These are phyloP conservation scores for Centropristis striata DNA, from an alignment of 2,113 vertebrate species.

Conservation along the genomic window DNA sequence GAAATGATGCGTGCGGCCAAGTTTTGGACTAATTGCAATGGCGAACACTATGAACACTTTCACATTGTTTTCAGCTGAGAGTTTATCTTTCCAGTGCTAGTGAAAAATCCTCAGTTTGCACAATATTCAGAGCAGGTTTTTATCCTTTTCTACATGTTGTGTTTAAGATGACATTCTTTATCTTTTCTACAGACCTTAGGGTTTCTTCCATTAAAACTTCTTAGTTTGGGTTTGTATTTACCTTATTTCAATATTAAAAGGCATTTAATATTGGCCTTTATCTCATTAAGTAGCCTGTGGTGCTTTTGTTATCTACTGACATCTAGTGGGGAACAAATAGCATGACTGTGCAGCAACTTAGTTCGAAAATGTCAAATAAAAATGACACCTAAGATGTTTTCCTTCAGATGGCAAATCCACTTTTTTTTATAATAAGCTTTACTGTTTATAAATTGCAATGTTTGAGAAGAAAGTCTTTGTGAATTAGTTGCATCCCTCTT, in stretches of 20 bases:
- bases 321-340: slow-evolving; percentile 7
- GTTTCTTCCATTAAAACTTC: neutral
- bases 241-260: neutral
- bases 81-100: too few species aligned
- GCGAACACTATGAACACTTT: neutral
- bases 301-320: neutral
- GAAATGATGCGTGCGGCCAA: too few species aligned
- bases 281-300: neutral
- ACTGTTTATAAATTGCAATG: neutral
- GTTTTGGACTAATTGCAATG: too few species aligned
- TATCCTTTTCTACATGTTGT: neutral
- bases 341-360: neutral
- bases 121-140: neutral
- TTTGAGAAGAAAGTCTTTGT: neutral
- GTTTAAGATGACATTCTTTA: too few species aligned
- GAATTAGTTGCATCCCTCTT: neutral
- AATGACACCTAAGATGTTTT: neutral
- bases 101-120: neutral
- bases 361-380: neutral
- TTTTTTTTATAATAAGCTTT: neutral
- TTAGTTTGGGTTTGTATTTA: neutral
- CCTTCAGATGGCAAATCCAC: neutral
- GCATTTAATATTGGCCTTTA: neutral
- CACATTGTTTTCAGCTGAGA: neutral
- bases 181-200: neutral